Base-by-base conservation (phyloP, 2,797 vertebrate species). In the Xiphophorus birchmanni region DNA sequence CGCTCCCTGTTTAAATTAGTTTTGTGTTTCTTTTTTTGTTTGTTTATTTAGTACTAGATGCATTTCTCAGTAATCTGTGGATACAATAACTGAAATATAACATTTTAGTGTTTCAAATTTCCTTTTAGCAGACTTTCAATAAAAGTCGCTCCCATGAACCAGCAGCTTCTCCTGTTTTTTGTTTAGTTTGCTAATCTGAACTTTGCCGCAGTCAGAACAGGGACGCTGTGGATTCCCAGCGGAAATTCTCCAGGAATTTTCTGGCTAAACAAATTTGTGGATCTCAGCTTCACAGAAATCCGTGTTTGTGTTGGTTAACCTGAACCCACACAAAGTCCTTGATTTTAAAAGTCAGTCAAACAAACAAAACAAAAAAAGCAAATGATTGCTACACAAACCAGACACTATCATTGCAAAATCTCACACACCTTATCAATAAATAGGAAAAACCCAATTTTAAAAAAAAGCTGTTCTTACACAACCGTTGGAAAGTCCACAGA, bases 311-410 rank as follows among this genome's bases (percentile, higher is more conserved):
- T 10, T 3, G 15, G 44, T 15, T 72, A 15, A 13, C 52, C 48
- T 21, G 2, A 50, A 21, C 18, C 4, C 48, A 7, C 50, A 52
- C 50, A 52, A 21, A 13, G 2, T 54, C 13, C 2, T 73, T 18
- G 42, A 15, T 12, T 29, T 18, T 12, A 2, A 32, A 80, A 58
- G 37, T 13, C n/a, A 35, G 11, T 26, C 58, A 77, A 85, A 77
- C 4, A 80, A 77, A 50, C 18, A 0, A 50, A 50, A 18, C 1
- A 56, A 4, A 29, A 74, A 23, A 26, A 47, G 71, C 73, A 18
- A 84, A 50, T 52, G 18, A 76, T 86, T 73, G 15, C 80, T 23
- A 6, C 44, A 37, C 5, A 75, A 81, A 76, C 3, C 12, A 8
- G 78, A 18, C 23, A 23, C 0, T 21, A 23, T 37, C 11, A 0